Conservation (phyloP, 2,888 invertebrate genomes). For the Acronicta leporina region DNA sequence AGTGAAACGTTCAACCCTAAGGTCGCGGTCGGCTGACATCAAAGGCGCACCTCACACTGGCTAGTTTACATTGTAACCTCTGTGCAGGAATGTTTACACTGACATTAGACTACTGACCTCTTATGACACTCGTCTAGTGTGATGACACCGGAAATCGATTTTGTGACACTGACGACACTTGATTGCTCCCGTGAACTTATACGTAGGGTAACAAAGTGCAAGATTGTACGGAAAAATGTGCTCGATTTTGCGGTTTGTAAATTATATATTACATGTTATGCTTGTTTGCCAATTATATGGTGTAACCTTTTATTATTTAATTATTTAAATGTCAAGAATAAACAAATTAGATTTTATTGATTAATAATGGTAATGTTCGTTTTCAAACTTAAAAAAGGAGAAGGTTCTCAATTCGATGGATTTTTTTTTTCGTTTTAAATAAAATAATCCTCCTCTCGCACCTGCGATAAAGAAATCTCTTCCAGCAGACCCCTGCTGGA, state of each 20-base stretch:
- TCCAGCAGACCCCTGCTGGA: no score
- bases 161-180: constrained; percentile 53
- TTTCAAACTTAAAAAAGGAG: no score
- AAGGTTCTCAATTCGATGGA: no score
- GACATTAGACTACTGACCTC: constrained; percentile 77
- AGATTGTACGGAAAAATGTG: not conserved
- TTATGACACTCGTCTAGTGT: constrained; percentile 53
- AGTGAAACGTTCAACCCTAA: constrained; percentile 70
- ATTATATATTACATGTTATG: not conserved
- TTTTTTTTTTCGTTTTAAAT: no score
- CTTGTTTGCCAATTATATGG: no score
- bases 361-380: no score
- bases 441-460: no score
- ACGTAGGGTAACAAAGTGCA: constrained; percentile 15
- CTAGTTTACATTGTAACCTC: constrained; percentile 83
- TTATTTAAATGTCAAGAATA: no score
- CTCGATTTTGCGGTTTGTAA: not conserved
- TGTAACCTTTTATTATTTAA: no score
- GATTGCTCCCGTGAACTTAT: constrained; percentile 17
- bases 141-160: constrained; percentile 70
- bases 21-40: constrained; percentile 70
- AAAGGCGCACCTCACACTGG: constrained; percentile 79
- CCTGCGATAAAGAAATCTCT: no score
- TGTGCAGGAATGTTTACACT: constrained; percentile 73
- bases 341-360: no score